Base-by-base conservation (phyloP, 2,888 invertebrate species). In the Ferrisia virgata region DNA sequence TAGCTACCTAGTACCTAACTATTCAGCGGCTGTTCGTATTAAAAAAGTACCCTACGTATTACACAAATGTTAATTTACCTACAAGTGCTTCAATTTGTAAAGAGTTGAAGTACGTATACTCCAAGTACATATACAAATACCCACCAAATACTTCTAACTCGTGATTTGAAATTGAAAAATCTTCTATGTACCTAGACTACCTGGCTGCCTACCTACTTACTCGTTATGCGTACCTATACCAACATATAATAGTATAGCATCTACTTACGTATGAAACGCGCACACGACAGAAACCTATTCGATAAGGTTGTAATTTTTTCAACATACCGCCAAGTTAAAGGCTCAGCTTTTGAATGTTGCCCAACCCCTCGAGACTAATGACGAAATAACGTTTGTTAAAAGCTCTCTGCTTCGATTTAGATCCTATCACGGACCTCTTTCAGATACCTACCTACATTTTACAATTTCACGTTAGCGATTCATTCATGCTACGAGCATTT, bases 321-420 rank as follows among this genome's bases (percentile, higher is more conserved):
- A 18, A 76, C 72, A 33, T 18, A 28, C 64, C 28, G 22, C 28
- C 28, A n/a, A 36, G 72, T 76, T 9, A 76, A 76, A 76, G 36
- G 72, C 18, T 76, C 28, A 8, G 72, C 36, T 76, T 76, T 76
- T 76, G 72, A 36, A 76, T 33, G 72, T 15, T 76, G 36, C 18
- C 36, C 36, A 36, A 18, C 33, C 72, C 36, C 36, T 36, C n/a
- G 36, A 18, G 72, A 76, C 81, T 58, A 81, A 81, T 81, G 81
- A 81, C 22, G 53, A 64, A 53, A 81, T 81, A 81, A 81, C 81
- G 58, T 81, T 81, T 64, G 81, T 53, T 53, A 58, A 81, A 81
- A 81, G 81, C 81, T 81, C 81, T 53, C 47, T 15, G 58, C 53
- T 81, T 81, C 81, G 81, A 81, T 81, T 81, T 81, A 81, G 81